Evolutionary conservation across 23 tunicate species (phyloP).

Genomic region (Halocynthia aurantium): DNA sequence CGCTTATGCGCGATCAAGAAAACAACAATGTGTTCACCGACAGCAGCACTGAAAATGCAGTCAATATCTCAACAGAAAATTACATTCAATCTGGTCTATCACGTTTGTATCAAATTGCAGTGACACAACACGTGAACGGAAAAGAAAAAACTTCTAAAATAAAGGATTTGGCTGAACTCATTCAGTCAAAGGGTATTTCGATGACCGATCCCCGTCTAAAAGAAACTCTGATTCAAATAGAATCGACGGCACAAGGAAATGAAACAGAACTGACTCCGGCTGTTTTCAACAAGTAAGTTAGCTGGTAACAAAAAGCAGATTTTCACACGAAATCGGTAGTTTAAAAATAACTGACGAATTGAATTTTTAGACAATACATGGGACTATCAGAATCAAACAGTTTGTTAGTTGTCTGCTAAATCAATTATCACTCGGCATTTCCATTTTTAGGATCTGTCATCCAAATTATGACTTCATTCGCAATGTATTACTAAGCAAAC

Average conservation of each 20-base stretch:
- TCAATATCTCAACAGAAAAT: too few relatives aligned
- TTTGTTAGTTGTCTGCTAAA: too few relatives aligned
- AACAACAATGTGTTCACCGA: too few relatives aligned
- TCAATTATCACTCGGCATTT: not conserved
- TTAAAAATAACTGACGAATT: not conserved
- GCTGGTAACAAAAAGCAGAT: not conserved
- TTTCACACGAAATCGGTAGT: not conserved
- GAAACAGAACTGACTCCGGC: conserved; percentile 34
- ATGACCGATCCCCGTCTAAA: conserved; percentile 49
- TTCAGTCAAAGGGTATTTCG: conserved; percentile 56
- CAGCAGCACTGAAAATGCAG: too few relatives aligned
- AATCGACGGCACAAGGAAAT: conserved; percentile 23
- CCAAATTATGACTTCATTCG: conserved; percentile 54
- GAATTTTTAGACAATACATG: too few relatives aligned
- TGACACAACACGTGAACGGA: too few relatives aligned
- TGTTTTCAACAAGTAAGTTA: conserved; percentile 34
- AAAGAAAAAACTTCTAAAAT: conserved; percentile 4
- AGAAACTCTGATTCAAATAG: conserved; percentile 32
- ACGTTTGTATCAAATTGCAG: too few relatives aligned
- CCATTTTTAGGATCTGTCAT: conserved; percentile 40
- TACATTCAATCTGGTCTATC: too few relatives aligned
- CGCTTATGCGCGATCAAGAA: too few relatives aligned
- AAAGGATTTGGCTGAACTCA: conserved; percentile 35
- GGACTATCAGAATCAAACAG: too few relatives aligned
- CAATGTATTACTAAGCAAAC: conserved; percentile 53